A percentile compares a stretch with the other conserved stretches of the same genome.
Evolutionary conservation across 2,888 invertebrate genomes (phyloP).

Genomic region (Alcis repandata): DNA sequence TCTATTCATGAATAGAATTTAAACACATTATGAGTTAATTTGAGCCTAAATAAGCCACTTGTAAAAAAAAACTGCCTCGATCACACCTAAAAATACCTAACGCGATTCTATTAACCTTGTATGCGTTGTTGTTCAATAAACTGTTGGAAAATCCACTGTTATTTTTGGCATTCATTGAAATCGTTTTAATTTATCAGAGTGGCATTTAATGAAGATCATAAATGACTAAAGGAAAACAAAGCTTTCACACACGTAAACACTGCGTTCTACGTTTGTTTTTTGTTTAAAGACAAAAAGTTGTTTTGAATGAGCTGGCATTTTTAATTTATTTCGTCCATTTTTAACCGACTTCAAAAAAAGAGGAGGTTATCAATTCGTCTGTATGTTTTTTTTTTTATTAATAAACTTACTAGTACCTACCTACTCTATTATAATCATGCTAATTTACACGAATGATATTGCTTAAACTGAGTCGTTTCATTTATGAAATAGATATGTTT

Average conservation of each 20-base stretch:
- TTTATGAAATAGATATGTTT: too few species aligned
- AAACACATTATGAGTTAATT: neutral
- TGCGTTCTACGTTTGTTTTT: neutral
- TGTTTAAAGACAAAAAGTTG: neutral
- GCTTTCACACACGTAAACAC: neutral
- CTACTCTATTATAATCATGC: too few species aligned
- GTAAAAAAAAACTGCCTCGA: conserved; percentile 4
- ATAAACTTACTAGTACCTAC: neutral
- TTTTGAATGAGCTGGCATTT: conserved; percentile 1
- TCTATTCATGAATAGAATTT: neutral
- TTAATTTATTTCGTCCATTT: neutral
- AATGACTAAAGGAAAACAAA: conserved; percentile 18
- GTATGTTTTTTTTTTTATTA: neutral
- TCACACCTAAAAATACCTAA: conserved; percentile 6
- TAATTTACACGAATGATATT: too few species aligned
- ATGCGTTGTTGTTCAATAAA: conserved; percentile 12
- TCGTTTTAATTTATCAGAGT: conserved; percentile 25
- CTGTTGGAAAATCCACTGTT: conserved; percentile 8
- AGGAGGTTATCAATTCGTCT: too few species aligned
- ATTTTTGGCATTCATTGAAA: conserved; percentile 19
- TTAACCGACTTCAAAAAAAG: too few species aligned
- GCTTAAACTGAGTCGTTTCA: too few species aligned
- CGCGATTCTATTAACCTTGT: neutral
- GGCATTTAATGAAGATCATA: conserved; percentile 23
- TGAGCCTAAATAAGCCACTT: neutral